A percentile compares a stretch with the other conserved stretches of the same genome.
phyloP scores from a whole-genome alignment of 1,140 invertebrate genomes.

The Bactericera cockerelli region DNA sequence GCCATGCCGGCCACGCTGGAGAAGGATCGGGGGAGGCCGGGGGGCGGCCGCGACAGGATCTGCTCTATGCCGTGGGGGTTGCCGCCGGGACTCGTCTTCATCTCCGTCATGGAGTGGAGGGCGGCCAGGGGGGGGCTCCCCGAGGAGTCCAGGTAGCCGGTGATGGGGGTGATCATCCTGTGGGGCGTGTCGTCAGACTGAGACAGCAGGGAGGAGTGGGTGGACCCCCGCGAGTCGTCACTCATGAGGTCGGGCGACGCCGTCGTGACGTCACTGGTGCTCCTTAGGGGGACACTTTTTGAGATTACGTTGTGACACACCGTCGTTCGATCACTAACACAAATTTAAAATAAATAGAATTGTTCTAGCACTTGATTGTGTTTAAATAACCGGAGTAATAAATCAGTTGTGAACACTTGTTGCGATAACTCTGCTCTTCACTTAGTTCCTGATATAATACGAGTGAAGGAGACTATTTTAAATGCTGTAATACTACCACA shows the following conservation, averaged over 20 bases:
- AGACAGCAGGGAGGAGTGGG: neutral
- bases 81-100: slow-evolving; percentile 41
- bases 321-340: too few relatives aligned
- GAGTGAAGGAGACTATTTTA: too few relatives aligned
- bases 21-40: slow-evolving; percentile 37
- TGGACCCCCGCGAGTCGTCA: slow-evolving; percentile 7
- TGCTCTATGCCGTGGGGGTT: slow-evolving; percentile 93
- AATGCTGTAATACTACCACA: too few relatives aligned
- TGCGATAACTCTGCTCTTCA: too few relatives aligned
- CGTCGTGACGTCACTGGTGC: neutral
- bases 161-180: slow-evolving; percentile 21
- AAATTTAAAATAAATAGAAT: too few relatives aligned
- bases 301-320: too few relatives aligned
- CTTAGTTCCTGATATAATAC: too few relatives aligned
- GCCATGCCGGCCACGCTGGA: slow-evolving; percentile 55
- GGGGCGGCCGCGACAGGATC: slow-evolving; percentile 74
- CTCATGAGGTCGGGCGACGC: neutral
- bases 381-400: too few relatives aligned
- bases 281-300: too few relatives aligned
- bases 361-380: too few relatives aligned
- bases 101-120: slow-evolving; percentile 86
- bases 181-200: neutral
- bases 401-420: too few relatives aligned
- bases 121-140: slow-evolving; percentile 69
- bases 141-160: slow-evolving; percentile 21